Conservation (phyloP, 35 echinoderm and acorn worm species). For the Eucidaris tribuloides region DNA sequence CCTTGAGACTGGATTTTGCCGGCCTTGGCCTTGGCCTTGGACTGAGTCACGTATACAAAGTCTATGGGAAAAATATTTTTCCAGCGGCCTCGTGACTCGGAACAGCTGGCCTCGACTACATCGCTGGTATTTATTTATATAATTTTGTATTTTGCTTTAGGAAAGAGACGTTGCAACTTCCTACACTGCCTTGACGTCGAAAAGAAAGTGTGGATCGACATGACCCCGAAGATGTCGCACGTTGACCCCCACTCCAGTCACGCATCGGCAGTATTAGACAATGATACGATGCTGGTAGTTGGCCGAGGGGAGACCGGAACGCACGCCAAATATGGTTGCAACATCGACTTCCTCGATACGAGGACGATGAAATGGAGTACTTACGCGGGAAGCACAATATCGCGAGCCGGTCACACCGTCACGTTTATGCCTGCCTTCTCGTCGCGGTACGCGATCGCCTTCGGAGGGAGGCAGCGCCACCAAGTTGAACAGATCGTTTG, state of each 20-base stretch:
- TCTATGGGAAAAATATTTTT: background rate
- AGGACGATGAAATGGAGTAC: constrained; percentile 34
- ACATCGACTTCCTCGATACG: constrained; percentile 43
- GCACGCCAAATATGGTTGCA: constrained; percentile 58
- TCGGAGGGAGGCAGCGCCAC: constrained; percentile 42
- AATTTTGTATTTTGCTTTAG: background rate
- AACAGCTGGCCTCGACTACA: background rate
- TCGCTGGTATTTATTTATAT: background rate
- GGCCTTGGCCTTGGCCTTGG: background rate
- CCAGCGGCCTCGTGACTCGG: background rate
- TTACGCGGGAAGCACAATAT: constrained; percentile 45
- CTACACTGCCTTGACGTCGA: constrained; percentile 38
- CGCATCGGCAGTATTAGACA: constrained; percentile 28
- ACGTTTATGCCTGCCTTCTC: constrained; percentile 28
- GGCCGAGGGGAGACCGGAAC: constrained; percentile 52
- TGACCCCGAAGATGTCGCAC: constrained; percentile 14
- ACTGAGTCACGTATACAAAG: background rate
- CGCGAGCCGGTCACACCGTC: constrained; percentile 38
- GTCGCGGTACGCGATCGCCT: constrained; percentile 29
- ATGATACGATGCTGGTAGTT: constrained; percentile 23
- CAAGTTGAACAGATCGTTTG: constrained; percentile 40
- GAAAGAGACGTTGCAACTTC: constrained; percentile 58
- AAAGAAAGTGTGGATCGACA: constrained; percentile 21
- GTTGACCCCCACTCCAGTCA: constrained; percentile 56
- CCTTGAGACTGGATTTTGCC: background rate